A percentile compares a stretch with the other conserved stretches of the same genome.
Evolutionary conservation across 1,140 invertebrate species (phyloP).

Genomic region (Micrasema minimum): DNA sequence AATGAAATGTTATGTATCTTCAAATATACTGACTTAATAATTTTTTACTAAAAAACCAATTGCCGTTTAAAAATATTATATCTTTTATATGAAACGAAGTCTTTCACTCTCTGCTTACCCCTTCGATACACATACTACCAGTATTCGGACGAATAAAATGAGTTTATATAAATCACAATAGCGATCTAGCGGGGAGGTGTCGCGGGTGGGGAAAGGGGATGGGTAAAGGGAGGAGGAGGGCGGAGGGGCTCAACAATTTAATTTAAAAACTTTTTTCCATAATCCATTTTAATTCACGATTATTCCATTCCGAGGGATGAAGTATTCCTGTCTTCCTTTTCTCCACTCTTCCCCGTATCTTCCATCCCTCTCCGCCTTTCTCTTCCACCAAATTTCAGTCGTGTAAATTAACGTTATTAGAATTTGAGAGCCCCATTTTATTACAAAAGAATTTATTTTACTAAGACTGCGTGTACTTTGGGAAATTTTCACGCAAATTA

Average conservation of each 20-base stretch:
- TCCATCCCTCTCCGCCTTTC: background rate
- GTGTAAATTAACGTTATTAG: constrained; percentile 46
- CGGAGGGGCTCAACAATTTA: constrained; percentile 26
- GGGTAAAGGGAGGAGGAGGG: too few relatives aligned
- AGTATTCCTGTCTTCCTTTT: constrained; percentile 12
- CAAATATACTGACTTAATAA: too few relatives aligned
- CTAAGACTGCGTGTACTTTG: constrained; percentile 16
- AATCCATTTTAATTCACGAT: constrained; percentile 47
- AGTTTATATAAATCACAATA: constrained; percentile 34
- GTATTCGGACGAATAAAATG: constrained; percentile 12
- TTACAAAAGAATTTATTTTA: constrained; percentile 38
- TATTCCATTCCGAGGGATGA: constrained; percentile 36
- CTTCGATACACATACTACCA: too few relatives aligned
- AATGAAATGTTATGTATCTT: too few relatives aligned
- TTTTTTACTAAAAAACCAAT: too few relatives aligned
- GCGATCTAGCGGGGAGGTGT: background rate
- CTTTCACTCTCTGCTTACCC: too few relatives aligned
- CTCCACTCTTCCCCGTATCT: background rate
- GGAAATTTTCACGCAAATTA: constrained; percentile 8
- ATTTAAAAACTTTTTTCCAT: constrained; percentile 49
- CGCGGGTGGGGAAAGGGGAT: background rate
- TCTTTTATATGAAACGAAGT: too few relatives aligned
- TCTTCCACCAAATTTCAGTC: constrained; percentile 27
- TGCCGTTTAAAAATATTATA: too few relatives aligned
- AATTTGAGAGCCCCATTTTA: constrained; percentile 40